Evolutionary conservation across 2,113 vertebrate species (phyloP).

Genomic region (Steatornis caripensis): DNA sequence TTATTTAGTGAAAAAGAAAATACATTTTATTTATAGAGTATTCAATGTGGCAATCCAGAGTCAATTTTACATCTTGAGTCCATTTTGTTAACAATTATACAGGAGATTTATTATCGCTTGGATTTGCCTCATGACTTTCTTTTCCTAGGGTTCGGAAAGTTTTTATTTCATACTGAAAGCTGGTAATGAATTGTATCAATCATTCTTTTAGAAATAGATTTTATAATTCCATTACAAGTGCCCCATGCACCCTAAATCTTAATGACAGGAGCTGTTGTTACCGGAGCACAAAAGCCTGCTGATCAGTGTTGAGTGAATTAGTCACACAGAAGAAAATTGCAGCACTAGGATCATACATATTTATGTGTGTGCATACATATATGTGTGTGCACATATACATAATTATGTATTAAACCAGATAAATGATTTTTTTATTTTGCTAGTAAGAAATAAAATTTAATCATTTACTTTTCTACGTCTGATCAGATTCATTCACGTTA

Average conservation of each 20-base stretch:
- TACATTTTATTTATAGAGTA: slow-evolving; percentile 59
- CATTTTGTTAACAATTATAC: slow-evolving; percentile 9
- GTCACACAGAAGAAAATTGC: not conserved
- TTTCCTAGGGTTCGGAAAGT: not conserved
- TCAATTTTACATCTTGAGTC: not conserved
- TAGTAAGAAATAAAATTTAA: not conserved
- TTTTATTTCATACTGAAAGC: slow-evolving; percentile 27
- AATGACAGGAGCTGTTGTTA: not conserved
- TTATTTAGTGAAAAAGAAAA: slow-evolving; percentile 50
- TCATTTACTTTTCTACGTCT: not conserved
- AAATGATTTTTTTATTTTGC: not conserved
- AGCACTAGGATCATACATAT: not conserved
- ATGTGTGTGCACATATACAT: not conserved
- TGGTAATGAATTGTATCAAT: slow-evolving; percentile 15
- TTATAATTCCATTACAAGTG: slow-evolving; percentile 33
- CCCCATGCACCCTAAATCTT: slow-evolving; percentile 12
- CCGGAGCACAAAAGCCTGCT: not conserved
- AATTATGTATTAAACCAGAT: not conserved
- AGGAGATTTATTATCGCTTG: slow-evolving; percentile 8
- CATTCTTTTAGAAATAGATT: slow-evolving; percentile 34
- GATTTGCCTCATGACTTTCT: not conserved
- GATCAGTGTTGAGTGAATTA: not conserved
- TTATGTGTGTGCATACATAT: not conserved
- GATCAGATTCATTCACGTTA: not conserved
- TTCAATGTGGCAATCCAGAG: not conserved